phyloP scores from a whole-genome alignment of 1,140 invertebrate species.

The Drosophila arawakana region DNA sequence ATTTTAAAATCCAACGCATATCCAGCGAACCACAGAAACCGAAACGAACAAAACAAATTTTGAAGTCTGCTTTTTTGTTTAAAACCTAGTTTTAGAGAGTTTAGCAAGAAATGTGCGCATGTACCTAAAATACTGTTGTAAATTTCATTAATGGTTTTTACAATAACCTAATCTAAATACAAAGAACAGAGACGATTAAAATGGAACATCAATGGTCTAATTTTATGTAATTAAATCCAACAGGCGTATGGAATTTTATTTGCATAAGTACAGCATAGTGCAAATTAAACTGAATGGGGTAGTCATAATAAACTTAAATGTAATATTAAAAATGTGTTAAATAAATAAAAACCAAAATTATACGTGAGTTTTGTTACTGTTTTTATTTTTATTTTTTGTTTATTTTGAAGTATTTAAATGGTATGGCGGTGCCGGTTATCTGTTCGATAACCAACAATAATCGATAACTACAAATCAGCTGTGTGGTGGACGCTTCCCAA shows the following conservation, averaged over 20 bases:
- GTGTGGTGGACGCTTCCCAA: not conserved
- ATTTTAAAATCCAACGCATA: slow-evolving; percentile 62
- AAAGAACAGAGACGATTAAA: slow-evolving; percentile 24
- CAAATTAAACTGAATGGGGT: slow-evolving; percentile 47
- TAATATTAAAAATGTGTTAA: slow-evolving; percentile 49
- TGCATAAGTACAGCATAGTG: slow-evolving; percentile 30
- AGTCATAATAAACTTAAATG: slow-evolving; percentile 36
- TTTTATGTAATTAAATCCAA: slow-evolving; percentile 26
- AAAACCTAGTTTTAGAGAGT: slow-evolving; percentile 48
- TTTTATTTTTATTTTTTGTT: not conserved
- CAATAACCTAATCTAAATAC: slow-evolving; percentile 28
- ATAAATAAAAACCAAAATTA: slow-evolving; percentile 39
- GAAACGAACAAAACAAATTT: slow-evolving; percentile 42
- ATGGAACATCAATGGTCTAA: slow-evolving; percentile 34
- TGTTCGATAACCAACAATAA: not conserved
- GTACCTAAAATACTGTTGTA: slow-evolving; percentile 67
- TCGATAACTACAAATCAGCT: slow-evolving; percentile 18
- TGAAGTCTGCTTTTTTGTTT: slow-evolving; percentile 71
- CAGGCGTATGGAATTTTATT: slow-evolving; percentile 35
- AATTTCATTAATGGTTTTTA: slow-evolving; percentile 28
- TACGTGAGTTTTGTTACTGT: not conserved
- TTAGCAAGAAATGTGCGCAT: slow-evolving; percentile 65
- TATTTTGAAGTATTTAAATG: not conserved
- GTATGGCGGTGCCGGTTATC: not conserved
- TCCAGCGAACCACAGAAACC: slow-evolving; percentile 59